Evolutionary conservation across 53 echinoderm and acorn worm species (phyloP), one percentile per base, ranked within the genome.

Genomic region (Apostichopus leukothele): DNA sequence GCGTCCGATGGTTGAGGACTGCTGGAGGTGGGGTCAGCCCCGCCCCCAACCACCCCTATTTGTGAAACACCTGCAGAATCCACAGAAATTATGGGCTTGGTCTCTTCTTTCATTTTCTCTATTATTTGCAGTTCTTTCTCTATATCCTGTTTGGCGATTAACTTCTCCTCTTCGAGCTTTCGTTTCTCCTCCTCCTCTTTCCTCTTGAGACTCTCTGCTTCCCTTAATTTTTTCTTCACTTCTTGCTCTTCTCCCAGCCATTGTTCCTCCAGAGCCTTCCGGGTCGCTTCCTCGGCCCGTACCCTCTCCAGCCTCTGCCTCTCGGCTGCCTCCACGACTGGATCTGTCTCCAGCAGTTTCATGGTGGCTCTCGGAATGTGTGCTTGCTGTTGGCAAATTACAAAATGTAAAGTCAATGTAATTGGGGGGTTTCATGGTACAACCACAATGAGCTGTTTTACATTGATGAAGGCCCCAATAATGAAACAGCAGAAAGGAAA

Each of bases 311-410:
- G 83, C 73, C 80, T 90, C 77, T 95, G 93, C 22, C 75, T 86
- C 76, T 91, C 83, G 73, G 88, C 90, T 14, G 90, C 91, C 75
- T 93, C 96, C 20, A 91, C 92, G 12, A 86, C 80, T 5, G 96
- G 94, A 73, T 96, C 96, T 5, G 89, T 96, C 74, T 98, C 98
- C 66, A 98, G 90, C 59, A 98, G 90, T 57, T 83, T 87, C 92
- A 95, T 94, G 83, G 94, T 89, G 18, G 95, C 74, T 66, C 90
- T 92, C 14, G 95, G 98, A 52, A 98, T 93, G 91, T 98, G 98
- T 51, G 93, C 89, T 94, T 94, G 92, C 98, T 98, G 92, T 67
- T 73, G 75, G 5, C 19, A 53, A 27, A 83, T 19, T 7, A 74
- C 6, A 68, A 50, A 86, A 39, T 39, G 3, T 68, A 1, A 21